Conservation (phyloP, 2,113 vertebrate genomes). For the Chiloscyllium plagiosum region DNA sequence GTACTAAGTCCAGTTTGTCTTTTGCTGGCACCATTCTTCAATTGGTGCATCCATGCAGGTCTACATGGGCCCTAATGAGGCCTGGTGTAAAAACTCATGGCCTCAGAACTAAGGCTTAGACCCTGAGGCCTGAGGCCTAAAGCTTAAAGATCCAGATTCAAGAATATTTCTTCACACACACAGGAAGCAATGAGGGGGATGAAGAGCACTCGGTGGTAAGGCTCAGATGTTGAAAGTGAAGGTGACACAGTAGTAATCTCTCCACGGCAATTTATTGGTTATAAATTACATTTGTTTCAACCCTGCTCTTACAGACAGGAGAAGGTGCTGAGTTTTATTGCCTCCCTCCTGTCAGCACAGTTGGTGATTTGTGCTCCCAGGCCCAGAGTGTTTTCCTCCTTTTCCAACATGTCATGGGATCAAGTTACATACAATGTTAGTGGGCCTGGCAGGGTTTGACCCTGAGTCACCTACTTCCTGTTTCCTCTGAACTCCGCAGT, state of each 20-base stretch:
- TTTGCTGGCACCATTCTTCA: too few relatives aligned
- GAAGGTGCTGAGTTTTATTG: conserved; percentile 33
- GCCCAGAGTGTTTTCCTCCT: not conserved
- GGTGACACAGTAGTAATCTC: conserved; percentile 33
- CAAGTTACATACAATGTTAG: conserved; percentile 23
- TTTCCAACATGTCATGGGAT: not conserved
- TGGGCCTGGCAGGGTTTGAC: not conserved
- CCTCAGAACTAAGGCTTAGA: not conserved
- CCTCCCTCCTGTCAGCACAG: conserved; percentile 24
- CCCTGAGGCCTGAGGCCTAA: not conserved
- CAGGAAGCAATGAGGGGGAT: not conserved
- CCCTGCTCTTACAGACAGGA: not conserved
- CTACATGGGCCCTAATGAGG: too few relatives aligned
- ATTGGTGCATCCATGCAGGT: too few relatives aligned
- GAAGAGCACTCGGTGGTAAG: not conserved
- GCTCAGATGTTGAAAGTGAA: conserved; percentile 6
- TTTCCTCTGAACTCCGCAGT: conserved; percentile 30
- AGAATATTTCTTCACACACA: not conserved
- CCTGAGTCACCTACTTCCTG: conserved; percentile 34
- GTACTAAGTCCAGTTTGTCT: too few relatives aligned
- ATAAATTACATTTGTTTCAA: conserved; percentile 20
- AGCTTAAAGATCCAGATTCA: too few relatives aligned
- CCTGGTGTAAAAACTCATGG: not conserved
- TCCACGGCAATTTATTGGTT: conserved; percentile 8
- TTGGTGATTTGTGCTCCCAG: conserved; percentile 4